Percentiles rank a stretch among this genome's conserved stretches.
These are phyloP conservation scores for Pemphigus obesinymphae DNA, from an alignment of 1,140 invertebrate species.

Conservation along the genomic window DNA sequence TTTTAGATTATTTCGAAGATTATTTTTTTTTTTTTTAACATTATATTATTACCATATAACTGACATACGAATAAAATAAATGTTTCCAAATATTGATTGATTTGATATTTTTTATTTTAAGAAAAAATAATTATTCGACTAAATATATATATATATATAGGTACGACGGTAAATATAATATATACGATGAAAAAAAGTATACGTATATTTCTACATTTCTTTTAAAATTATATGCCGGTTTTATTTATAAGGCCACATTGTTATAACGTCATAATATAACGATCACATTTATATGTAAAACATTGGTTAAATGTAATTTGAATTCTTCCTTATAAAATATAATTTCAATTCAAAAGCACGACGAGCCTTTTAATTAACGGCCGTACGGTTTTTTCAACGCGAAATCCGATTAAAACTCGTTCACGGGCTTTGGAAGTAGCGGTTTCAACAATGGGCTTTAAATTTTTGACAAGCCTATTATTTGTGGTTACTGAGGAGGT, in stretches of 20 bases:
- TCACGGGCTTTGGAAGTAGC: neutral
- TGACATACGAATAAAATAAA: no score
- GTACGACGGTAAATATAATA: no score
- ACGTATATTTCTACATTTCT: no score
- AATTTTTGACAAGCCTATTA: conserved; percentile 36
- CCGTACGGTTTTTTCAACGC: neutral
- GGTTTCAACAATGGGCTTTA: conserved; percentile 31
- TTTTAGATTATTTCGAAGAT: no score
- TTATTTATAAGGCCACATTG: neutral
- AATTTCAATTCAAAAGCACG: neutral
- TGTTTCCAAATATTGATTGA: no score
- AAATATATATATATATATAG: no score
- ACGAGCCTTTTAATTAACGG: conserved; percentile 15
- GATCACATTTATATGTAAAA: neutral
- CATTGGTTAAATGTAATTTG: conserved; percentile 4
- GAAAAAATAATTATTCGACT: no score
- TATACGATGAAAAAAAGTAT: no score
- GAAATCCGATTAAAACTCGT: conserved; percentile 23
- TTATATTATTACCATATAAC: no score
- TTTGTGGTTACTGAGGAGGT: conserved; percentile 28
- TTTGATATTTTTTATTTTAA: no score
- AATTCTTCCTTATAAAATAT: neutral
- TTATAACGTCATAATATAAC: neutral
- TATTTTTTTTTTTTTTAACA: no score
- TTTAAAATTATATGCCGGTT: neutral